phyloP scores from a whole-genome alignment of 2,888 invertebrate genomes.

The Ormyrus nitidulus region DNA sequence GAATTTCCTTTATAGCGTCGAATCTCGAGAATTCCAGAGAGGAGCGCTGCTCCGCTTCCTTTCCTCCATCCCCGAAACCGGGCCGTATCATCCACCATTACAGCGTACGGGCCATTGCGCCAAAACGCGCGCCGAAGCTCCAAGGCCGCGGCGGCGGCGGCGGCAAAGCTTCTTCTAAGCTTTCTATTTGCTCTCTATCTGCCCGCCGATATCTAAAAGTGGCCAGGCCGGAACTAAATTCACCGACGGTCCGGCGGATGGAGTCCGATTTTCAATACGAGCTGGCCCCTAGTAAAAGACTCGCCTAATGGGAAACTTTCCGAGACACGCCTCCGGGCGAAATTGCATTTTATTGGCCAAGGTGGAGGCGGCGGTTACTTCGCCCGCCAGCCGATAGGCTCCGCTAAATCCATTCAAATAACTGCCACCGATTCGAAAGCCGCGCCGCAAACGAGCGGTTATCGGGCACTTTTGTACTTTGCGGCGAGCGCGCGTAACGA shows the following conservation, averaged over 20 bases:
- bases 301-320: conserved; percentile 52
- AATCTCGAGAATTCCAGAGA: too few species aligned
- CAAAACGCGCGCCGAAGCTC: conserved; percentile 6
- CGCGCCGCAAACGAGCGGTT: conserved; percentile 30
- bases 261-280: conserved; percentile 49
- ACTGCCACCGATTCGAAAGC: conserved; percentile 29
- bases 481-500: too few species aligned
- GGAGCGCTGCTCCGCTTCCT: too few species aligned
- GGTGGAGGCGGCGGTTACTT: conserved; percentile 7
- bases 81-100: too few species aligned
- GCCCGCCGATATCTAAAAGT: conserved; percentile 41
- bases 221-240: conserved; percentile 36
- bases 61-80: too few species aligned
- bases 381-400: conserved; percentile 1
- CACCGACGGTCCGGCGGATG: conserved; percentile 25
- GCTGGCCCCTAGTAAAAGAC: conserved; percentile 32
- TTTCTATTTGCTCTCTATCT: conserved; percentile 45
- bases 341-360: conserved; percentile 56
- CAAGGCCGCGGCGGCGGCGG: background rate
- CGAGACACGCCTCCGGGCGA: conserved; percentile 30
- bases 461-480: conserved; percentile 25
- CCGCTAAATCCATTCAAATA: conserved; percentile 45
- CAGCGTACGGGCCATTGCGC: conserved; percentile 9
- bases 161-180: conserved; percentile 2
- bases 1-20: conserved; percentile 1